phyloP scores from a whole-genome alignment of 1,140 invertebrate species.

The Lasioglossum albipes region DNA sequence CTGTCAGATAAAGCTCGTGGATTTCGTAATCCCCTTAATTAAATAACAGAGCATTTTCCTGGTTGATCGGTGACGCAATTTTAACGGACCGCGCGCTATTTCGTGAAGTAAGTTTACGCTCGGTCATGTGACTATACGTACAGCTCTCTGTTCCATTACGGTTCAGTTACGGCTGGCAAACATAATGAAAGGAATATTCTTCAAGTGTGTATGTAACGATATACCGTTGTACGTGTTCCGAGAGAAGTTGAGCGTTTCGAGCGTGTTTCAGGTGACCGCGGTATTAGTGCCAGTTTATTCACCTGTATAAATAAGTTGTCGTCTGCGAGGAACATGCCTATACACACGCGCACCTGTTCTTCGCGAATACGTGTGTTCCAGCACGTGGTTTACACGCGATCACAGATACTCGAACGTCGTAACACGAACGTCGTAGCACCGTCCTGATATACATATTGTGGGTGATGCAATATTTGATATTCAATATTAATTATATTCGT shows the following conservation, averaged over 20 bases:
- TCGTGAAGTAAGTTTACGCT: background rate
- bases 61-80: background rate
- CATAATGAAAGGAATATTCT: slow-evolving; percentile 20
- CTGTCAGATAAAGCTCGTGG: background rate
- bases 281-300: slow-evolving; percentile 33
- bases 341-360: background rate
- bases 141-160: slow-evolving; percentile 18
- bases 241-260: background rate
- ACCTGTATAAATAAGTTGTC: slow-evolving; percentile 52
- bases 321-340: background rate
- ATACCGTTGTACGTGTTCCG: background rate
- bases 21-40: slow-evolving; percentile 7
- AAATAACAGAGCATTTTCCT: background rate
- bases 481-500: background rate
- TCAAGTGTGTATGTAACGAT: background rate
- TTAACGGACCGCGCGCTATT: slow-evolving; percentile 9
- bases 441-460: no score
- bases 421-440: background rate
- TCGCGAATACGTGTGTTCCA: background rate
- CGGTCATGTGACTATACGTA: background rate
- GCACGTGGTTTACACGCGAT: background rate
- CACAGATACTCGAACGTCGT: background rate
- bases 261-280: background rate
- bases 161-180: slow-evolving; percentile 23
- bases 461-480: background rate